These are phyloP conservation scores for Acanthosepion esculentum DNA, from an alignment of 2,888 invertebrate species.

Conservation along the genomic window DNA sequence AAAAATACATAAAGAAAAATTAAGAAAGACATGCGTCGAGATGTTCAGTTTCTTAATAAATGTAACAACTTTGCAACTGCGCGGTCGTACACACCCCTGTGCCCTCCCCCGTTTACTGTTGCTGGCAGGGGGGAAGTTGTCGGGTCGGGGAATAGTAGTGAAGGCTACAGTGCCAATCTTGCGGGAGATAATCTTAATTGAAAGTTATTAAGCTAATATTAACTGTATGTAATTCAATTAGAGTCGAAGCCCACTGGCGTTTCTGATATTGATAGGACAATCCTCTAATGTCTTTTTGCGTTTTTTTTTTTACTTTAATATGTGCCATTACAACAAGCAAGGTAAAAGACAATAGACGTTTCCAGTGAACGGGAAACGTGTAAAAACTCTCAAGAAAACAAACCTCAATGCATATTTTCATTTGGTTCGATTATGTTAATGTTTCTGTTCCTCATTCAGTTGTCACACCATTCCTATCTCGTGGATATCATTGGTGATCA, in stretches of 20 bases:
- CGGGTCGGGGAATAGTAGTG: not conserved
- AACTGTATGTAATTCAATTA: conserved; percentile 33
- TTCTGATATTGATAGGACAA: not conserved
- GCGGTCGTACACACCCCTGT: too few species aligned
- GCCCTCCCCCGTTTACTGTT: not conserved
- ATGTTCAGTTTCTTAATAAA: too few species aligned
- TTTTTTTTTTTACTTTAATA: not conserved
- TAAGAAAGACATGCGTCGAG: too few species aligned
- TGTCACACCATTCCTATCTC: too few species aligned
- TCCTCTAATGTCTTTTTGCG: not conserved
- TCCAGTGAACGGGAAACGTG: not conserved
- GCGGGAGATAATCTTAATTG: conserved; percentile 20
- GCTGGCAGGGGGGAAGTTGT: not conserved
- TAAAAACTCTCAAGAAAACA: not conserved
- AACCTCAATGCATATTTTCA: too few species aligned
- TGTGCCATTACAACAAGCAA: not conserved
- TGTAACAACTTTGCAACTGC: too few species aligned
- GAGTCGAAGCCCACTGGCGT: not conserved
- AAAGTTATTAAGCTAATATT: not conserved
- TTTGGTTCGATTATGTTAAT: too few species aligned
- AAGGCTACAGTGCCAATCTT: not conserved
- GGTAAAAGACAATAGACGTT: not conserved
- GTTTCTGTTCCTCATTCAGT: too few species aligned
- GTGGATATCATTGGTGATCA: too few species aligned
- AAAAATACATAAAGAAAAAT: too few species aligned